Conservation (phyloP, 1,140 invertebrate genomes). For the Metopolophium dirhodum region DNA sequence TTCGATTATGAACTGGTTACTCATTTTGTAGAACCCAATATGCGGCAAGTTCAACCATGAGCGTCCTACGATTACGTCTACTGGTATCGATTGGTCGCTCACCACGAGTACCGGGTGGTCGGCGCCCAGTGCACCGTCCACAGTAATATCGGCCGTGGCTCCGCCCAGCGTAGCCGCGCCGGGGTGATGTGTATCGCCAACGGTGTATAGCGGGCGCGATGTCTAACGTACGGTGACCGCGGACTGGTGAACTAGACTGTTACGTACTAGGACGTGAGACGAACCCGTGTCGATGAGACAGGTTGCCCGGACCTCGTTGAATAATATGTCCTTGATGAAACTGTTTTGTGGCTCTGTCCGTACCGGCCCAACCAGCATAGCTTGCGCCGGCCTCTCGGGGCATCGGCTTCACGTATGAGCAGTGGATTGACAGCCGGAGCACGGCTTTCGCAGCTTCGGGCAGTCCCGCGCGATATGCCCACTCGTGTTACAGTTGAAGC, state of each 20-base stretch:
- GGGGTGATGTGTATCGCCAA: background rate
- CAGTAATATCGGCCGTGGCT: background rate
- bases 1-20: too few relatives aligned
- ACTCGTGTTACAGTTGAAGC: background rate
- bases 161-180: background rate
- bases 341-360: background rate
- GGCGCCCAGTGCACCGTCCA: background rate
- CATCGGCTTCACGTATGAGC: background rate
- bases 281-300: background rate
- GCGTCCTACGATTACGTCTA: background rate
- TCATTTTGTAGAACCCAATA: background rate
- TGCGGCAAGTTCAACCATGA: background rate
- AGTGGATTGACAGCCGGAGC: background rate
- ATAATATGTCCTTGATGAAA: too few relatives aligned
- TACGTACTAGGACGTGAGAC: background rate
- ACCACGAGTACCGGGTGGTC: background rate
- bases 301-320: background rate
- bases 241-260: too few relatives aligned
- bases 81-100: background rate
- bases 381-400: background rate
- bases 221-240: too few relatives aligned
- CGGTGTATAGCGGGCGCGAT: background rate
- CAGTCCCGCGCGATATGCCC: background rate
- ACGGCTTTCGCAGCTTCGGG: background rate
- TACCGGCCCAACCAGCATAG: background rate